phyloP scores from a whole-genome alignment of 2,888 invertebrate species.

The Napeogenes sylphis region DNA sequence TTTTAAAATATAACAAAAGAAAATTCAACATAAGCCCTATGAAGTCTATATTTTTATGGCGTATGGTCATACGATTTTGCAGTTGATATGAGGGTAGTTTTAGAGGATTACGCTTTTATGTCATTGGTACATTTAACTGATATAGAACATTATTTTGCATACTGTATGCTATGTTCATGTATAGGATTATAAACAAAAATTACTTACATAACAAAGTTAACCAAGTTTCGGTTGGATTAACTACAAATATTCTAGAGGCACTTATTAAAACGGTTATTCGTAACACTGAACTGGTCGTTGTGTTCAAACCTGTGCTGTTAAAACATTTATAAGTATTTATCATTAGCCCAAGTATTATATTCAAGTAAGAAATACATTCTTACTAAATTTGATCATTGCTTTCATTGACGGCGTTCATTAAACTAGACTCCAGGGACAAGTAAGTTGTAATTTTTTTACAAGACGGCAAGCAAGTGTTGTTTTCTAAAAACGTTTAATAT shows the following conservation, averaged over 20 bases:
- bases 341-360: neutral
- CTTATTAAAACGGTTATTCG: slow-evolving; percentile 44
- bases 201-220: slow-evolving; percentile 62
- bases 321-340: neutral
- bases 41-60: too few species aligned
- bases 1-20: neutral
- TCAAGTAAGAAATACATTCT: slow-evolving; percentile 34
- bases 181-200: neutral
- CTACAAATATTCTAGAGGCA: slow-evolving; percentile 49
- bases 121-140: too few species aligned
- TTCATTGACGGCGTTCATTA: slow-evolving; percentile 39
- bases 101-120: too few species aligned
- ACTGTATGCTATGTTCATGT: too few species aligned
- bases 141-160: too few species aligned
- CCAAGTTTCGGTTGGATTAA: slow-evolving; percentile 64
- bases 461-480: slow-evolving; percentile 47
- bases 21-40: too few species aligned
- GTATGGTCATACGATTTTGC: too few species aligned
- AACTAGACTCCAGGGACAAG: slow-evolving; percentile 42
- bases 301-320: slow-evolving; percentile 52
- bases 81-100: too few species aligned
- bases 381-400: slow-evolving; percentile 58
- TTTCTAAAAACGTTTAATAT: slow-evolving; percentile 39
- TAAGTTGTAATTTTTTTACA: slow-evolving; percentile 49
- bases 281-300: slow-evolving; percentile 43